These are phyloP conservation scores for Danaus melanippus DNA, from an alignment of 1,140 invertebrate genomes.

Conservation along the genomic window DNA sequence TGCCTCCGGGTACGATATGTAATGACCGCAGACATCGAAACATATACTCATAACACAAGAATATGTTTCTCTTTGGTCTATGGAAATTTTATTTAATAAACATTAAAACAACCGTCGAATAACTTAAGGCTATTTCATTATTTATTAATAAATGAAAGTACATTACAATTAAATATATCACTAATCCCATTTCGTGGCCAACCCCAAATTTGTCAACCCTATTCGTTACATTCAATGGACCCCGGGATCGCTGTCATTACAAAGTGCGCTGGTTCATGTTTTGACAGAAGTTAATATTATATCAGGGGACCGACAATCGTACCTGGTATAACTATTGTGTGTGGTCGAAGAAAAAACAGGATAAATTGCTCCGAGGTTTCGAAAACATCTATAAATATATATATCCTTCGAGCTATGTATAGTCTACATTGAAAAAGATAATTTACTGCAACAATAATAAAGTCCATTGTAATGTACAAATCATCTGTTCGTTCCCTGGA, in stretches of 20 bases:
- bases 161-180: conserved; percentile 14
- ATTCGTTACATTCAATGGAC: conserved; percentile 14
- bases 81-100: conserved; percentile 4
- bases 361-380: too few species aligned
- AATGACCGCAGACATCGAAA: conserved; percentile 27
- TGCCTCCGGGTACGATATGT: conserved; percentile 24
- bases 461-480: too few species aligned
- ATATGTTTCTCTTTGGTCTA: conserved; percentile 17
- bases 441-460: too few species aligned
- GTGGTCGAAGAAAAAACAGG: conserved; percentile 5
- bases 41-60: conserved; percentile 18
- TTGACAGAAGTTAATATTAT: conserved; percentile 53
- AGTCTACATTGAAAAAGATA: too few species aligned
- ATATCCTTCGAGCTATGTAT: neutral
- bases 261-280: conserved; percentile 40
- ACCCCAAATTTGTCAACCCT: conserved; percentile 23
- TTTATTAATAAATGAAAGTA: conserved; percentile 11
- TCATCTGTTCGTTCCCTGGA: too few species aligned
- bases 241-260: conserved; percentile 42
- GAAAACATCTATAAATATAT: neutral
- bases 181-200: conserved; percentile 37
- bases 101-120: neutral
- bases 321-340: conserved; percentile 24
- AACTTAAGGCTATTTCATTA: conserved; percentile 1
- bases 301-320: conserved; percentile 30